Conservation (phyloP, 2,113 vertebrate species). For the Crotophaga sulcirostris region DNA sequence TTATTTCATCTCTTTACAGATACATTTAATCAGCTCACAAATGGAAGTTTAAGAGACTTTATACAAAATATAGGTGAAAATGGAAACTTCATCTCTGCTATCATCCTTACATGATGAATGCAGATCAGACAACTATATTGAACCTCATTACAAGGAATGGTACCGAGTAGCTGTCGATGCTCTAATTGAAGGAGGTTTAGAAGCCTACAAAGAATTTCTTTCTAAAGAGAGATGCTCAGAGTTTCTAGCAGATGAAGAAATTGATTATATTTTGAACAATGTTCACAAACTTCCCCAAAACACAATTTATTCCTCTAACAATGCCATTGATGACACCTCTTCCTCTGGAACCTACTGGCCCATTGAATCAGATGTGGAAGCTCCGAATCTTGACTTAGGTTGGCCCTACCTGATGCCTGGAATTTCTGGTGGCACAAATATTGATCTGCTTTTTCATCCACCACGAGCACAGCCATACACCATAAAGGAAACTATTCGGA, state of each 20-base stretch:
- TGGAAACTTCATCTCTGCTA: conserved; percentile 88
- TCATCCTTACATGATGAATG: conserved; percentile 89
- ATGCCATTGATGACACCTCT: conserved; percentile 74
- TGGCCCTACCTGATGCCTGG: conserved; percentile 88
- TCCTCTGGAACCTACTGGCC: conserved; percentile 98
- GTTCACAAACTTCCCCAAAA: conserved; percentile 72
- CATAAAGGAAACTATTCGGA: conserved; percentile 94
- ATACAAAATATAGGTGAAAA: conserved; percentile 49
- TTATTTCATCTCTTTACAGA: conserved; percentile 17
- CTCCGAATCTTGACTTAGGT: conserved; percentile 93
- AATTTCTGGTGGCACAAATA: conserved; percentile 81
- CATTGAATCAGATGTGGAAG: conserved; percentile 87
- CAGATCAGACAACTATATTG: conserved; percentile 85
- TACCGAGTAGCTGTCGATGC: conserved; percentile 91
- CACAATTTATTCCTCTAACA: conserved; percentile 70
- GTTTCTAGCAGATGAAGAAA: conserved; percentile 90
- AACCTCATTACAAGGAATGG: conserved; percentile 93
- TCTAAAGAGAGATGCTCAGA: conserved; percentile 82
- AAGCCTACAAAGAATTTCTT: conserved; percentile 88
- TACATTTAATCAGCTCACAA: conserved; percentile 21
- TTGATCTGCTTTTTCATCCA: conserved; percentile 92
- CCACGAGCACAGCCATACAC: conserved; percentile 88
- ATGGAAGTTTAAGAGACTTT: conserved; percentile 65
- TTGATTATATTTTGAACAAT: conserved; percentile 85
- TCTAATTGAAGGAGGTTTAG: conserved; percentile 82